Conservation (phyloP, 2,113 vertebrate species). For the Thomomys bottae region DNA sequence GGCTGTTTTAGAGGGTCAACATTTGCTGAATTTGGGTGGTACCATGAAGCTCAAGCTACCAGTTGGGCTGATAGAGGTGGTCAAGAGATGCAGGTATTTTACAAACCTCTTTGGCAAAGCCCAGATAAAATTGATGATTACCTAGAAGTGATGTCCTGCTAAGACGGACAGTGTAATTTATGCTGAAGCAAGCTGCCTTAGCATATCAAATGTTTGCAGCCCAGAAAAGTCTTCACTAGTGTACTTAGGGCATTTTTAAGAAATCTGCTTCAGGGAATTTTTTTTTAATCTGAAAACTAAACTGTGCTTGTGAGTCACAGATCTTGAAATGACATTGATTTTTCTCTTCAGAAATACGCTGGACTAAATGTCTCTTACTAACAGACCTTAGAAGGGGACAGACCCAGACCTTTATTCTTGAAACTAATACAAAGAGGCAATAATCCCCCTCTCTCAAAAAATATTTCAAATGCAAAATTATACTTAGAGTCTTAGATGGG, state of each 20-base stretch:
- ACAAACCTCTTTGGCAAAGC: neutral
- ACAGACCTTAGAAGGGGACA: neutral
- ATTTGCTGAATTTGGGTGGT: neutral
- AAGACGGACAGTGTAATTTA: neutral
- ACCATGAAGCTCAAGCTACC: neutral
- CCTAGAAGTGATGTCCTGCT: neutral
- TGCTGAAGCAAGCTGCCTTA: neutral
- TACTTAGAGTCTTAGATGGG: neutral
- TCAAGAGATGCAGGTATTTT: neutral
- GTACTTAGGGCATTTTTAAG: neutral
- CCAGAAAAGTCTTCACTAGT: neutral
- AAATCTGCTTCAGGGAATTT: neutral
- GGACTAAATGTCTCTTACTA: neutral
- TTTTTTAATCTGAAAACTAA: neutral
- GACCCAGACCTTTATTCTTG: neutral
- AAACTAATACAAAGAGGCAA: neutral
- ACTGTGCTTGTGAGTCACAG: neutral
- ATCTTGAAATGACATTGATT: neutral
- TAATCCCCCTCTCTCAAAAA: neutral
- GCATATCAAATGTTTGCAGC: neutral
- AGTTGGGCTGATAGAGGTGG: neutral
- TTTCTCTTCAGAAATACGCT: neutral
- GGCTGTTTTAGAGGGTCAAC: neutral
- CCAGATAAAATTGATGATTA: neutral
- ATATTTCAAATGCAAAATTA: neutral